Evolutionary conservation across 2,888 invertebrate genomes (phyloP).

Genomic region (Muschampia plurimacula): DNA sequence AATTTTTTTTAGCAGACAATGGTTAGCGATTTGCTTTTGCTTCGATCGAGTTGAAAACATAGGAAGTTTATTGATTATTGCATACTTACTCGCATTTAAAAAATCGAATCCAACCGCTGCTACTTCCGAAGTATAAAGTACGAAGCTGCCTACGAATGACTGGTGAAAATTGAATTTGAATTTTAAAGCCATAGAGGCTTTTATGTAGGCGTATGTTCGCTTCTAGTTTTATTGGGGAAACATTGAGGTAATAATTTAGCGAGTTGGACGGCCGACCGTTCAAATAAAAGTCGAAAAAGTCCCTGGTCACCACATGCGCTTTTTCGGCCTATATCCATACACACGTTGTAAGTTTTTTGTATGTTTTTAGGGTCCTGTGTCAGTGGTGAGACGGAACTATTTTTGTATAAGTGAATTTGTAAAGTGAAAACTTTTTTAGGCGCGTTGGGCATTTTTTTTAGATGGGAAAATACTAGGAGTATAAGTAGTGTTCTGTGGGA

Average conservation of each 20-base stretch:
- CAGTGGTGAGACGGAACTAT: neutral
- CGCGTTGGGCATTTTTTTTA: too few species aligned
- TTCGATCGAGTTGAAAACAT: neutral
- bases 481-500: too few species aligned
- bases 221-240: slow-evolving; percentile 52
- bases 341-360: slow-evolving; percentile 42
- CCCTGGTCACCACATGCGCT: slow-evolving; percentile 47
- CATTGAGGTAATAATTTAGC: slow-evolving; percentile 56
- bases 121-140: slow-evolving; percentile 15
- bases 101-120: neutral
- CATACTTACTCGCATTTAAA: too few species aligned
- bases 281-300: slow-evolving; percentile 52
- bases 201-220: slow-evolving; percentile 43
- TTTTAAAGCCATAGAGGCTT: slow-evolving; percentile 52
- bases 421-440: too few species aligned
- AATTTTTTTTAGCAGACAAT: neutral
- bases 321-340: slow-evolving; percentile 42
- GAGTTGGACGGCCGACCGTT: slow-evolving; percentile 44
- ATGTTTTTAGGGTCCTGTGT: slow-evolving; percentile 33
- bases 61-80: neutral
- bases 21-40: neutral
- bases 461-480: too few species aligned
- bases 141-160: slow-evolving; percentile 30
- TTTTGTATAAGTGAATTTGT: too few species aligned
- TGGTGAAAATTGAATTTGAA: slow-evolving; percentile 55